Conservation (phyloP, 2,888 invertebrate species). For the Aleiodes leptofemur region DNA sequence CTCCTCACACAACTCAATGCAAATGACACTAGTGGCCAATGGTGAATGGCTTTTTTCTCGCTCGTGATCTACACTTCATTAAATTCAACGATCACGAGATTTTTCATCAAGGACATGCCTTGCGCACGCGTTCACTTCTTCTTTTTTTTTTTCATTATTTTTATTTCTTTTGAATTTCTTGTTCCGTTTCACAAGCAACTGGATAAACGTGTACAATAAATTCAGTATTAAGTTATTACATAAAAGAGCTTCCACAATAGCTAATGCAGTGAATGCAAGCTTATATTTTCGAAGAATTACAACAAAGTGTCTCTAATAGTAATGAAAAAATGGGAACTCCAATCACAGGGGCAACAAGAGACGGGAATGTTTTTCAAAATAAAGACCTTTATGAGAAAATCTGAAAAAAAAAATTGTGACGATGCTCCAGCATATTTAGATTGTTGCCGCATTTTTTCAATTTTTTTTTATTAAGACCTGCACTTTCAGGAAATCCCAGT, state of each 20-base stretch:
- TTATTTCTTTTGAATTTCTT: neutral
- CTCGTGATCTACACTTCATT: conserved; percentile 6
- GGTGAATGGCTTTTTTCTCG: neutral
- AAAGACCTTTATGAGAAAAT: too few relatives aligned
- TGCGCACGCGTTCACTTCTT: neutral
- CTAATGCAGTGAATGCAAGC: neutral
- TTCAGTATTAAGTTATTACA: neutral
- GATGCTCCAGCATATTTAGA: too few relatives aligned
- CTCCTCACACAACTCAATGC: neutral
- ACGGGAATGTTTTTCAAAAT: too few relatives aligned
- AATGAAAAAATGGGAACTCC: too few relatives aligned
- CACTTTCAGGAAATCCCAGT: too few relatives aligned
- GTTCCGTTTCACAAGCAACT: conserved; percentile 8
- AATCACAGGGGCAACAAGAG: too few relatives aligned
- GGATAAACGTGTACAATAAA: neutral
- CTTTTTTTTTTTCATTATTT: conserved; percentile 3
- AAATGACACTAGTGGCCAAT: neutral
- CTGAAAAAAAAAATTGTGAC: too few relatives aligned
- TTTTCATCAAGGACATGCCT: conserved; percentile 9
- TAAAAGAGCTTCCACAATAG: neutral
- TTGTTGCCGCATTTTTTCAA: too few relatives aligned
- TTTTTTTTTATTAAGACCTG: too few relatives aligned
- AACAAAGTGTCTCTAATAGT: too few relatives aligned
- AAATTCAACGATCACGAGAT: conserved; percentile 7
- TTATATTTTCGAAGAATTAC: too few relatives aligned